Evolutionary conservation across 1,140 invertebrate species (phyloP).

Genomic region (Homalodisca vitripennis): DNA sequence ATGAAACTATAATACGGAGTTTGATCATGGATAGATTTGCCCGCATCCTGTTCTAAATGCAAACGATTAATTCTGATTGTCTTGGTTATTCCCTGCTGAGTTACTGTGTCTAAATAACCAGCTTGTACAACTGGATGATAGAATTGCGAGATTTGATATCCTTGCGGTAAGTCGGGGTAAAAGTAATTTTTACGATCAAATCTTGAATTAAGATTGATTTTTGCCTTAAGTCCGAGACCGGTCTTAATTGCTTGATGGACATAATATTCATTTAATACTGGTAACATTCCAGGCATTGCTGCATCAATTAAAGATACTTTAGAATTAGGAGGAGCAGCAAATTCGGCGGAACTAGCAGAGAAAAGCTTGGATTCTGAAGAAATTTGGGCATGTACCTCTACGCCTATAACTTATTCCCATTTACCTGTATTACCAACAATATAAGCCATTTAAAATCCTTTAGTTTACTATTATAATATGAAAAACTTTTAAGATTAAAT

Average conservation of each 20-base stretch:
- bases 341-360: background rate
- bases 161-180: background rate
- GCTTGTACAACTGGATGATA: background rate
- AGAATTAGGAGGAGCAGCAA: background rate
- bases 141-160: background rate
- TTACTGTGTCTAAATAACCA: background rate
- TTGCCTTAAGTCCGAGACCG: background rate
- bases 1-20: background rate
- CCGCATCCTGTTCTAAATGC: background rate
- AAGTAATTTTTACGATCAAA: background rate
- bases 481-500: too few relatives aligned
- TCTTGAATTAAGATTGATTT: background rate
- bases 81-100: background rate
- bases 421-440: too few relatives aligned
- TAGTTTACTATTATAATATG: too few relatives aligned
- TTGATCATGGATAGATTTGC: background rate
- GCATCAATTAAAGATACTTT: background rate
- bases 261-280: background rate
- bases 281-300: background rate
- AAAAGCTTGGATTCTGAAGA: background rate
- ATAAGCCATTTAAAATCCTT: too few relatives aligned
- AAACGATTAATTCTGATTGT: background rate
- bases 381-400: background rate
- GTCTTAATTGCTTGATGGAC: background rate
- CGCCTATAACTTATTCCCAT: background rate